Conservation (phyloP, 2,797 vertebrate species). For the Pseudochirops corinnae region DNA sequence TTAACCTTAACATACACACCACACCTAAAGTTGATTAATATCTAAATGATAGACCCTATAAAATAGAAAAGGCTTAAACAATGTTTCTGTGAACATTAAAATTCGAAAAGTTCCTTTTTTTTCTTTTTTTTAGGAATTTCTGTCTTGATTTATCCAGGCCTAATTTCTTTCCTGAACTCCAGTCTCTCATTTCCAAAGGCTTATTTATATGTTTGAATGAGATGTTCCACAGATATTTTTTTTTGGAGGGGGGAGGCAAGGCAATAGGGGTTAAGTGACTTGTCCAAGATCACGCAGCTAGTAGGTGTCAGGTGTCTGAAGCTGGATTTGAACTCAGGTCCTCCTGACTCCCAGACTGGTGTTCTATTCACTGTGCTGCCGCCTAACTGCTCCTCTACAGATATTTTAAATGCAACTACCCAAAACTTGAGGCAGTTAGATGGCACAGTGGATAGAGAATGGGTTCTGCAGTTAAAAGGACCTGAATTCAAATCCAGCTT, state of each 20-base stretch:
- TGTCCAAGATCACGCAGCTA: no score
- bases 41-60: background rate
- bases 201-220: background rate
- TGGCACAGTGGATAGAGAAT: background rate
- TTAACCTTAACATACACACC: background rate
- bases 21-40: background rate
- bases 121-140: background rate
- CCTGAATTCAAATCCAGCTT: background rate
- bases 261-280: no score
- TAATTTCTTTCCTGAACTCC: background rate
- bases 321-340: no score
- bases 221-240: background rate
- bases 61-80: background rate
- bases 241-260: no score
- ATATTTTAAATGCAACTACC: background rate
- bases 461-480: background rate
- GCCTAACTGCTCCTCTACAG: background rate
- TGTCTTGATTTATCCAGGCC: background rate
- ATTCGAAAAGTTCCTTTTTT: background rate
- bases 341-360: no score
- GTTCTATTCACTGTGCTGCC: no score
- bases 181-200: background rate
- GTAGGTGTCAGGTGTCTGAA: no score
- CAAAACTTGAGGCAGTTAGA: background rate
- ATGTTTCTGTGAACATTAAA: background rate